Base-by-base conservation (phyloP, 2,113 vertebrate genomes). In the Epinephelus lanceolatus region DNA sequence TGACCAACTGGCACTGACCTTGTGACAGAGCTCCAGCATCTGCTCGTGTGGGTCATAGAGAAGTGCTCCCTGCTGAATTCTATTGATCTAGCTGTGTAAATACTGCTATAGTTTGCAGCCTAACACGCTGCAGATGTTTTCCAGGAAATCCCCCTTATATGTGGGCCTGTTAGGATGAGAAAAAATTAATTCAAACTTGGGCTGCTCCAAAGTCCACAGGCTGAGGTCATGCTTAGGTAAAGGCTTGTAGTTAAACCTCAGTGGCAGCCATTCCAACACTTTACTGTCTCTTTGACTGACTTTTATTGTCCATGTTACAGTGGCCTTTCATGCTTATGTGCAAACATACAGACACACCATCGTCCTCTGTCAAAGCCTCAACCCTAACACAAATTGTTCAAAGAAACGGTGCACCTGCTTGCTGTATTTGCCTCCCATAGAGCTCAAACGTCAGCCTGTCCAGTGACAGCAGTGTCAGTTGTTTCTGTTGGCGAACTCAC, bases 21-120 rank as follows among this genome's bases (percentile, higher is more conserved):
- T 84, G 59, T 72, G 68, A 88, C 78, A 80, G 78, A 71, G 75
- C 55, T 53, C 55, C 33, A n/a, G 51, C 80, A 71, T 78, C 79
- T 66, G 73, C 74, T 52, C 27, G 62, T n/a, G 19, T 9, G 71
- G 76, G 79, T 87, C 76, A 81, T 4, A 71, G 78, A 80, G 45
- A 49, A 52, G n/a, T 40, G 77, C 33, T 83, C 80, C 86, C 69
- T 40, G 68, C 63, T 79, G 81, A 53, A 74, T 80, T 80, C 67
- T 89, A 90, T 90, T 91, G 85, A 89, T 91, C 83, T 80, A 81
- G 60, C 89, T 92, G 83, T 87, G 51, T 70, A 84, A 91, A 92
- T 70, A 85, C 49, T 33, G 42, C 81, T 59, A 79, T 23, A 65
- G 63, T 73, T 86, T 69, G 27, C 80, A 19, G 59, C 47, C 71